Conservation (phyloP, 2,888 invertebrate species). For the Eumerus sabulonum region DNA sequence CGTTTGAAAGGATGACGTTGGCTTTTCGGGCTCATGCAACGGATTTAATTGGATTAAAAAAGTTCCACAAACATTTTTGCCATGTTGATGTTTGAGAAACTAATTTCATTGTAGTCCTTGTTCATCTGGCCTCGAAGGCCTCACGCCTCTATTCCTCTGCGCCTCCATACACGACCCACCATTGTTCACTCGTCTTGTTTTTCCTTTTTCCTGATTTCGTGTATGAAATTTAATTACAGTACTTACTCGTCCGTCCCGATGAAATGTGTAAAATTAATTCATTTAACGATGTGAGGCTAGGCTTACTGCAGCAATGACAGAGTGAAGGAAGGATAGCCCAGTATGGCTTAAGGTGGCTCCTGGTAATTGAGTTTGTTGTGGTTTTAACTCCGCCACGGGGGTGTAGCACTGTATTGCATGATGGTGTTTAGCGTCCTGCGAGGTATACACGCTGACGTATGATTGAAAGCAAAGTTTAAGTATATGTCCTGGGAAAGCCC, state of each 20-base stretch:
- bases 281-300: conserved; percentile 9
- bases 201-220: background rate
- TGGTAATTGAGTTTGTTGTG: conserved; percentile 31
- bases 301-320: background rate
- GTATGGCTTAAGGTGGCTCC: no score
- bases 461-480: no score
- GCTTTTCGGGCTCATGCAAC: conserved; percentile 11
- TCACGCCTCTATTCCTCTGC: no score
- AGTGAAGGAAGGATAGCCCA: background rate
- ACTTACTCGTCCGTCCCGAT: background rate
- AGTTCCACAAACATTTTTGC: conserved; percentile 49
- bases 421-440: no score
- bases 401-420: no score
- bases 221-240: conserved; percentile 37
- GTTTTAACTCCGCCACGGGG: no score
- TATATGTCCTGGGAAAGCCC: no score
- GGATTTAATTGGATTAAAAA: conserved; percentile 49
- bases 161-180: no score
- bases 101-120: conserved; percentile 18
- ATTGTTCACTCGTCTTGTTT: background rate
- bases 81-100: conserved; percentile 52
- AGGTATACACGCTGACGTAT: no score
- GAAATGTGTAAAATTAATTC: conserved; percentile 29
- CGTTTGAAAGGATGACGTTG: conserved; percentile 6
- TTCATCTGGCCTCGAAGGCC: conserved; percentile 1